Evolutionary conservation across 2,113 vertebrate genomes (phyloP), one percentile per base, ranked within the genome.

Genomic region (Trogon melanurus): DNA sequence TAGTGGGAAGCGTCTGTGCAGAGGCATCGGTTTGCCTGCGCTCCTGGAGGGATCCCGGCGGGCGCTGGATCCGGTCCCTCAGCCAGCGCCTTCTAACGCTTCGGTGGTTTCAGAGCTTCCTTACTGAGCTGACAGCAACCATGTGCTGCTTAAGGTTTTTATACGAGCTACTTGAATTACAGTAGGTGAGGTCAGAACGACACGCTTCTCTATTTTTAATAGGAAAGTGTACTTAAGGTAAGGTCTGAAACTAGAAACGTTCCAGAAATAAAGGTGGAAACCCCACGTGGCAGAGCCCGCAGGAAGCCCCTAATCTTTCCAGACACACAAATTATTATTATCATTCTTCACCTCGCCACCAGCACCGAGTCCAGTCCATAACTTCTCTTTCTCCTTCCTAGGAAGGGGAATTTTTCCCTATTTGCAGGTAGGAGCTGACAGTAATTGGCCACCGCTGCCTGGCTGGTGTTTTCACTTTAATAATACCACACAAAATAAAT

Each of bases 361-460:
- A 61, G 78, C 73, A 8, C 45, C 0, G 14, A 88, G 66, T 95
- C 95, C 91, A 85, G 93, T 78, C 90, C 95, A 69, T 90, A 91
- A 86, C 50, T 96, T 94, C 93, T 91, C 34, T 79, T 79, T 94
- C 88, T 94, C 95, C 88, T 90, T 78, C 38, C 41, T 11, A 15
- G 61, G 41, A 78, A 91, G 3, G 71, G 69, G 66, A 91, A 58
- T 94, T 91, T 96, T 94, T 94, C 84, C 92, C 79, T 78, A 41
- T 93, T 95, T 95, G 72, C 95, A 88, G 95, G 93, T 92, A 84
- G 85, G 57, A 81, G 84, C 85, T 67, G 90, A 74, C 85, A 93
- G 95, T 97, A 96, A 96, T 94, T 96, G 95, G 85, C 95, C 27
- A n/a, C 89, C 8, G 1, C 74, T 54, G 91, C 85, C 93, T 71